Evolutionary conservation across 1,140 invertebrate genomes (phyloP).

Genomic region (Papilio dardanus): DNA sequence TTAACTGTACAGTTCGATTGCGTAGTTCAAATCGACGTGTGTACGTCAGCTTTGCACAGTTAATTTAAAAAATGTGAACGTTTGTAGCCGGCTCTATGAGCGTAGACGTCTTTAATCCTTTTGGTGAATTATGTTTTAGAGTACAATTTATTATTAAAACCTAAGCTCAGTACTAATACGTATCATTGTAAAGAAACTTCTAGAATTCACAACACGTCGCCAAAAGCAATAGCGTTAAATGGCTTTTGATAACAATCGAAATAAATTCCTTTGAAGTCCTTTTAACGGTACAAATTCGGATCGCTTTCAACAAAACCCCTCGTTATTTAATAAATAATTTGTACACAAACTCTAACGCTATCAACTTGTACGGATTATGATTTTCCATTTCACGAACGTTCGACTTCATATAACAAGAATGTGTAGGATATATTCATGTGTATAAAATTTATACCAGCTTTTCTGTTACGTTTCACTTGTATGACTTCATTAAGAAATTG

Average conservation of each 20-base stretch:
- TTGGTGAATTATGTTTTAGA: background rate
- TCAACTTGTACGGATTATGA: slow-evolving; percentile 19
- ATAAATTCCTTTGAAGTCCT: slow-evolving; percentile 24
- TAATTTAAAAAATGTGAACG: no score
- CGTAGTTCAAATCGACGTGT: no score
- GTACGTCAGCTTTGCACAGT: no score
- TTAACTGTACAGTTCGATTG: no score
- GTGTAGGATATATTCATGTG: background rate
- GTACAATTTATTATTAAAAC: background rate
- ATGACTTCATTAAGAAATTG: background rate
- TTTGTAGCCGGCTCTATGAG: no score
- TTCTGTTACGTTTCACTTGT: background rate
- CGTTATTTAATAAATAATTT: slow-evolving; percentile 23
- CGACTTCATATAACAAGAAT: background rate
- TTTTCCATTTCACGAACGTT: slow-evolving; percentile 6
- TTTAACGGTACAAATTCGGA: slow-evolving; percentile 20
- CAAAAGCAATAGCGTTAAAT: slow-evolving; percentile 11
- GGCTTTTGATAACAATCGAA: slow-evolving; percentile 23
- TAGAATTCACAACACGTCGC: slow-evolving; percentile 15
- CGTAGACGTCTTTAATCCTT: background rate
- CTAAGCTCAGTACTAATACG: background rate
- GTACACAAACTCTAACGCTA: slow-evolving; percentile 19
- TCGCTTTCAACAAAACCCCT: slow-evolving; percentile 24
- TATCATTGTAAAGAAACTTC: slow-evolving; percentile 4
- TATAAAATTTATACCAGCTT: background rate